A percentile compares a stretch with the other conserved stretches of the same genome.
These are phyloP conservation scores for Asarcornis scutulata DNA, from an alignment of 2,113 vertebrate species.

Conservation along the genomic window DNA sequence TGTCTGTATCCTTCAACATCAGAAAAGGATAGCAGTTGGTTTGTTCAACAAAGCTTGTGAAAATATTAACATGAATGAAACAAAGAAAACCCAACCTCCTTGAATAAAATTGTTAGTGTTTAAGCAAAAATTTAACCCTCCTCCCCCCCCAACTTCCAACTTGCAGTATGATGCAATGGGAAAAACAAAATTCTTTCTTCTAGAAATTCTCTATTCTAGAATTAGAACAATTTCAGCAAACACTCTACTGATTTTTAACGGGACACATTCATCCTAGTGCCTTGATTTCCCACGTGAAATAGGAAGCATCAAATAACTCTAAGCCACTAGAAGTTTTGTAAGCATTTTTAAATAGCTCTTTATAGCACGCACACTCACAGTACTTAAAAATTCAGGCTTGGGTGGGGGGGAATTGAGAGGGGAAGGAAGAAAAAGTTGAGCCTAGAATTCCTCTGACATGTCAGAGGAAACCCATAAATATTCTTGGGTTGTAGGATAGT, in stretches of 20 bases:
- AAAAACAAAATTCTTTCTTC: not conserved
- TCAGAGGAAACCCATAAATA: not conserved
- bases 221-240: not conserved
- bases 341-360: not conserved
- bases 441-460: not conserved
- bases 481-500: not conserved
- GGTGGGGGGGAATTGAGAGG: not conserved
- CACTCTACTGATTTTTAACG: not conserved
- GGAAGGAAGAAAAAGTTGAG: not conserved
- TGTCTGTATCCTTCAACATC: not conserved
- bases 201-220: not conserved
- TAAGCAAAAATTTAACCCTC: not conserved
- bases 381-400: not conserved
- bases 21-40: not conserved
- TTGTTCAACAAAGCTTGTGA: not conserved
- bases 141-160: not conserved
- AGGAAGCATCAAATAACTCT: not conserved
- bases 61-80: not conserved
- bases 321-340: not conserved
- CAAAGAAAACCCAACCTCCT: not conserved
- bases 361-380: not conserved
- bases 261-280: not conserved
- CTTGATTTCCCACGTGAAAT: not conserved
- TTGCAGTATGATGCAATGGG: not conserved
- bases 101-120: conserved; percentile 36